Base-by-base conservation (phyloP, 2,888 invertebrate species). In the Aphidoletes aphidimyza region DNA sequence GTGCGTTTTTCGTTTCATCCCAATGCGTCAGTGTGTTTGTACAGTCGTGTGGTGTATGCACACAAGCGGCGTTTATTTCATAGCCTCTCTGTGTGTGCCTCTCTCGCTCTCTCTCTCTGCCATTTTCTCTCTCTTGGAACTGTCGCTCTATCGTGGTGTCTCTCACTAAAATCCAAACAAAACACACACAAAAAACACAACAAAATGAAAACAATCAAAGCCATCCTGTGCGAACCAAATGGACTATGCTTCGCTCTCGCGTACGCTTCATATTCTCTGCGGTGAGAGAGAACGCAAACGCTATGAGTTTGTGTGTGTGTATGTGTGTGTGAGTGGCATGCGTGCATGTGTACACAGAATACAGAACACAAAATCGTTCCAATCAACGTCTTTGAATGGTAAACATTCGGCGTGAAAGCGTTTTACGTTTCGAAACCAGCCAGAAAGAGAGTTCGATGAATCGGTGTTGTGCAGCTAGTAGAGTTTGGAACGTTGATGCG, bases 401-500 rank as follows among this genome's bases (percentile, higher is more conserved):
- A 69, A 69, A 69, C 69, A 69, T 69, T 69, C 8, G 14, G 69
- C 30, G 34, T 11, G 69, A 69, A 69, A 69, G 69, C 69, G 69
- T 69, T 69, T 69, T 54, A 47, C 47, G 54, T 54, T 47, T 47
- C 17, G 47, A 8, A 9, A 2, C 5, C 26, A 14, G 42, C 42
- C 42, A 42, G 54, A 54, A 69, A 69, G 69, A 69, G 69, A 69
- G 69, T 69, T 69, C 69, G 69, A 69, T 69, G 69, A 30, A 69
- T 30, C 14, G 3, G n/a, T 5, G 2, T 69, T 30, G 30, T 30
- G 34, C 69, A 69, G 69, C 69, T 34, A 69, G 69, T 69, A 69
- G 69, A 69, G 69, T 69, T 69, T 69, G 69, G 69, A 69, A 69
- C 69, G 69, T 69, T 69, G 69, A 69, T 69, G 69, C 69, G 69